phyloP scores from a whole-genome alignment of 2,888 invertebrate genomes.

The Phalera bucephala region DNA sequence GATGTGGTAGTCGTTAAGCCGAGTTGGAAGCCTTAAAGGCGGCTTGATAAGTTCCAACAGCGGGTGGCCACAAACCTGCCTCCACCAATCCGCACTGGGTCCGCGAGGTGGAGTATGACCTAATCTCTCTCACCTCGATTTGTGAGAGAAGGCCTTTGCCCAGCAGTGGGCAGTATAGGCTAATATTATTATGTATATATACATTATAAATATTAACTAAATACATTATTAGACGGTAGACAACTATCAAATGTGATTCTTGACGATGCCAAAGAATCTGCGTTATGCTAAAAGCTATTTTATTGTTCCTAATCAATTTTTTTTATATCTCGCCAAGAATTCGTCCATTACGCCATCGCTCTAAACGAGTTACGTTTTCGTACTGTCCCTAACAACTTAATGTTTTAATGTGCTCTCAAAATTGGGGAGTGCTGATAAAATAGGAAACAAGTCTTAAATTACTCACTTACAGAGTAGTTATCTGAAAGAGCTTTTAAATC shows the following conservation, averaged over 20 bases:
- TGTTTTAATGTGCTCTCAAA: constrained; percentile 81
- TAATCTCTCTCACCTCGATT: too few species aligned
- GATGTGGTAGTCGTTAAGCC: too few species aligned
- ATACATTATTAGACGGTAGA: constrained; percentile 19
- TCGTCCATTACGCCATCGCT: constrained; percentile 38
- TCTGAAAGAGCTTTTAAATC: constrained; percentile 84
- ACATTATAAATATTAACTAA: too few species aligned
- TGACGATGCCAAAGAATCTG: constrained; percentile 31
- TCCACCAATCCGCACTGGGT: too few species aligned
- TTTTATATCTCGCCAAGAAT: constrained; percentile 32
- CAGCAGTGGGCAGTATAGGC: too few species aligned
- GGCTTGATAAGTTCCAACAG: too few species aligned
- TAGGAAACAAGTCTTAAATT: constrained; percentile 82
- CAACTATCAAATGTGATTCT: constrained; percentile 18
- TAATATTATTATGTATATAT: too few species aligned
- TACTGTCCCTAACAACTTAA: constrained; percentile 51
- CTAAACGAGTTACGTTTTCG: constrained; percentile 40
- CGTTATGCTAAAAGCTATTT: constrained; percentile 37
- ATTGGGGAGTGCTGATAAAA: constrained; percentile 82
- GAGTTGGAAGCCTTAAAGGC: too few species aligned
- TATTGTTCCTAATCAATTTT: constrained; percentile 28
- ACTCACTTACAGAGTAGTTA: constrained; percentile 83
- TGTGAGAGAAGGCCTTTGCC: too few species aligned
- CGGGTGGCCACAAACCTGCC: too few species aligned
- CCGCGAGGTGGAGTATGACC: too few species aligned